Evolutionary conservation across 2,888 invertebrate species (phyloP).

Genomic region (Parelbella ahira): DNA sequence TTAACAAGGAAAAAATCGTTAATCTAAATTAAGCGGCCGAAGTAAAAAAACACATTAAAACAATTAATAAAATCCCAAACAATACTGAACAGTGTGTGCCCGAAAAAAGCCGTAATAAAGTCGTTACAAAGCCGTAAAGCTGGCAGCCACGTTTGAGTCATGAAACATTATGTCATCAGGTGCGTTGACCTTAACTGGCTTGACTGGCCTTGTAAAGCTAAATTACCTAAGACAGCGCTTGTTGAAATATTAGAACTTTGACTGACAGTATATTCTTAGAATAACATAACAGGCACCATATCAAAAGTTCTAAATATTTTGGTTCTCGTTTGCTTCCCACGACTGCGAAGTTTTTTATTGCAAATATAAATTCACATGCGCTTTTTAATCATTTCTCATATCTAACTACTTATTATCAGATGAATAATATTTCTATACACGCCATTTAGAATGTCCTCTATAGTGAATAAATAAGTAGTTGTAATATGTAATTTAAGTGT

Average conservation of each 20-base stretch:
- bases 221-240: conserved; percentile 26
- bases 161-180: conserved; percentile 33
- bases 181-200: conserved; percentile 28
- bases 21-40: conserved; percentile 17
- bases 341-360: no score
- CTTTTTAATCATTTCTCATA: no score
- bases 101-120: conserved; percentile 19
- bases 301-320: no score
- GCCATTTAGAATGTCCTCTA: no score
- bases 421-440: no score
- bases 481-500: no score
- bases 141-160: conserved; percentile 28
- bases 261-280: no score
- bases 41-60: conserved; percentile 22
- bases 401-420: no score
- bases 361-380: no score
- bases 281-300: no score
- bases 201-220: conserved; percentile 14
- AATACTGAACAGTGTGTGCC: conserved; percentile 2
- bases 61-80: conserved; percentile 20
- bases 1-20: conserved; percentile 17
- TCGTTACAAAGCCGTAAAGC: conserved; percentile 16
- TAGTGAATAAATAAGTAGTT: no score
- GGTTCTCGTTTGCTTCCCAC: no score
- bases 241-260: conserved; percentile 14